Evolutionary conservation across 1,140 invertebrate species (phyloP).

Genomic region (Platorchestia sp.): DNA sequence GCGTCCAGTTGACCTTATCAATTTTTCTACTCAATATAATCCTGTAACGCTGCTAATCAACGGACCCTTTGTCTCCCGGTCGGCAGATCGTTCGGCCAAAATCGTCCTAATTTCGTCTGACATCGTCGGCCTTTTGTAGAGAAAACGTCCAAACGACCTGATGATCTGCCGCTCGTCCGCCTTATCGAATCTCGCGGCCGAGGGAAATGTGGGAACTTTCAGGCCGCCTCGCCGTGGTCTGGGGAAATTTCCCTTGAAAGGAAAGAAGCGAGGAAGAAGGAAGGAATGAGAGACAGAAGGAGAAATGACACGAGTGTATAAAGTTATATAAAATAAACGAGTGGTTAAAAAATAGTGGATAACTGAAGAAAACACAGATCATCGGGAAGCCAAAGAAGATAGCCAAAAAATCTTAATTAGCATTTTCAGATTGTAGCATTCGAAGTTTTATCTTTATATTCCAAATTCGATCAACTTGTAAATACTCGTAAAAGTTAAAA

Average conservation of each 20-base stretch:
- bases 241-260: background rate
- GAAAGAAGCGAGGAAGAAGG: background rate
- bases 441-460: no score
- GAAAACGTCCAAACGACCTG: background rate
- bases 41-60: constrained; percentile 39
- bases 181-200: background rate
- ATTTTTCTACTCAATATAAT: constrained; percentile 56
- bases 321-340: background rate
- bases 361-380: background rate
- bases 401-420: no score
- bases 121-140: constrained; percentile 33
- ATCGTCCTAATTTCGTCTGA: constrained; percentile 23
- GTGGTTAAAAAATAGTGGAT: background rate
- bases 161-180: background rate
- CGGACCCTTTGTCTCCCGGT: background rate
- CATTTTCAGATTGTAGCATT: no score
- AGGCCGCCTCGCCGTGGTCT: background rate
- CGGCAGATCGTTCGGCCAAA: constrained; percentile 20
- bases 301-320: no score
- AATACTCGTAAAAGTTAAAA: no score
- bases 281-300: background rate
- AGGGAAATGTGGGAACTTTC: background rate
- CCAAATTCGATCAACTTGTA: no score
- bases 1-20: constrained; percentile 40
- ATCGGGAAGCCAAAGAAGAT: background rate